Percentiles rank a stretch among this genome's conserved stretches.
Conservation (phyloP, 2,888 invertebrate genomes). For the Latheticus oryzae region DNA sequence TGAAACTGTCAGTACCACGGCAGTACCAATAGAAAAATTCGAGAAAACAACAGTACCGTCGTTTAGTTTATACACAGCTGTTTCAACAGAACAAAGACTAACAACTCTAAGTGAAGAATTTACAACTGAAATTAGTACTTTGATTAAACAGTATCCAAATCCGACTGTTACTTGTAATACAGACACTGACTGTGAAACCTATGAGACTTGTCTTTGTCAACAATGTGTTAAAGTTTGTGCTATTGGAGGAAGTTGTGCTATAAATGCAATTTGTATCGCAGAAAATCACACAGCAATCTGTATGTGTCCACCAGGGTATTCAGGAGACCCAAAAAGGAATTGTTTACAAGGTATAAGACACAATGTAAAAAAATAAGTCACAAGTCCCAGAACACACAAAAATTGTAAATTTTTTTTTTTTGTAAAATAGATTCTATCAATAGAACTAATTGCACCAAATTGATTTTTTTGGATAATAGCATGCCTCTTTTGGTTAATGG, state of each 20-base stretch:
- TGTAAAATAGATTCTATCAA: constrained; percentile 38
- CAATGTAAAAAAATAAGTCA: constrained; percentile 32
- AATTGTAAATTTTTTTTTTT: constrained; percentile 13
- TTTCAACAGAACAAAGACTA: no score
- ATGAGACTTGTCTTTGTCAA: constrained; percentile 74
- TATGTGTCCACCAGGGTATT: constrained; percentile 70
- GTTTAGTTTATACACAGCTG: no score
- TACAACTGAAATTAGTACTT: no score
- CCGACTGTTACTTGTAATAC: constrained; percentile 69
- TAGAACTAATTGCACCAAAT: constrained; percentile 50
- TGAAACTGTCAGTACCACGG: constrained; percentile 14
- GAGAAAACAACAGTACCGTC: no score
- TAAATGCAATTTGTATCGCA: constrained; percentile 73
- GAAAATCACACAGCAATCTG: constrained; percentile 74
- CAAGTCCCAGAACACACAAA: constrained; percentile 17
- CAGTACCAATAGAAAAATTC: constrained; percentile 1
- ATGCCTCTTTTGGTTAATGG: constrained; percentile 48
- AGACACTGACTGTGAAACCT: constrained; percentile 73
- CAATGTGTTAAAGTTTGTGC: constrained; percentile 75
- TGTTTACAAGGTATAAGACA: constrained; percentile 72
- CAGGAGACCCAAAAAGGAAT: constrained; percentile 69
- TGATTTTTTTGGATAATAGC: constrained; percentile 43
- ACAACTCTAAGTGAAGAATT: no score
- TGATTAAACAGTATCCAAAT: constrained; percentile 62
- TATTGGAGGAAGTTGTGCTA: constrained; percentile 68